Evolutionary conservation across 1,140 invertebrate species (phyloP), one percentile per base, ranked within the genome.

Genomic region (Palaemon carinicauda): DNA sequence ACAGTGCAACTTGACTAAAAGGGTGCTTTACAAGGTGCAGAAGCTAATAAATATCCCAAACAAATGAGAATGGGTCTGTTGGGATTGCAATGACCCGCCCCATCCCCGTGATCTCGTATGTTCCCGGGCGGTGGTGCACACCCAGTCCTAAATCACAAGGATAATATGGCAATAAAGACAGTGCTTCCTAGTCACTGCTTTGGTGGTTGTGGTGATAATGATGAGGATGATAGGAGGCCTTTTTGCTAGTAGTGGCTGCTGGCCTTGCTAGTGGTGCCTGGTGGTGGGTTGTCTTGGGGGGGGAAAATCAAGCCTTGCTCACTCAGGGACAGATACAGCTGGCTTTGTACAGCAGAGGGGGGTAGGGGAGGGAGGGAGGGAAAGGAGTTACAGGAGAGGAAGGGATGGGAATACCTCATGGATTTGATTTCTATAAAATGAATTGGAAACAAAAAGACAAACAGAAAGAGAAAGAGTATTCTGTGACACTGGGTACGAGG

Each of bases 221-320:
- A 74, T 84, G 82, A 73, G 65, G 84, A 69, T 60, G 69, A 29
- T 80, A 50, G 31, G 80, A 54, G 77, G 75, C 77, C 50, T 86
- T 86, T n/a, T 52, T 65, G 50, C 24, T 52, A 79, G 33, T 51
- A 53, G 24, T 27, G 24, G 27, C 21, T 52, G 33, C 52, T 79
- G 65, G 65, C 51, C 50, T 79, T 79, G 33, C 33, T 51, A 78
- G 60, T 86, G 84, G 84, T 80, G 84, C 74, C 77, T 80, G 75
- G 77, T 86, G 84, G 84, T 86, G 84, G 84, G 84, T 86, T 86
- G 75, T 85, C 84, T 86, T 54, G 54, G 84, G 84, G 84, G 54
- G 84, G 84, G 84, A 31, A 71, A 54, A 54, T 79, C 53, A 86
- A 86, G 77, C 84, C 84, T 86, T 80, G 78, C 78, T 86, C 84